Base-by-base conservation (phyloP, 2,113 vertebrate species). In the Neotoma lepida region DNA sequence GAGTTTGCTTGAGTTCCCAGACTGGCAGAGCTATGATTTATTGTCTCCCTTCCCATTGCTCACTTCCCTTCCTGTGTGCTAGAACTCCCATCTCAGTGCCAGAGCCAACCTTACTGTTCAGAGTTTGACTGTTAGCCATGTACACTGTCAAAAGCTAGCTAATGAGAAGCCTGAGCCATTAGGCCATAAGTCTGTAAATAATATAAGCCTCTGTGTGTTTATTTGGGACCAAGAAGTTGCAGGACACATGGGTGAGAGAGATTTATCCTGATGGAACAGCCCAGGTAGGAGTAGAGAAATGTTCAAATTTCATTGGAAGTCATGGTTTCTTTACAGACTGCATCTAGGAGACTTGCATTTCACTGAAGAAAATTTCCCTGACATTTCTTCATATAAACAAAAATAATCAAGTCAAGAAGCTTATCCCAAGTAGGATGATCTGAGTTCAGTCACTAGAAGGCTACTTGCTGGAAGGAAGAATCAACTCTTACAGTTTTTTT, bases 141-240 rank as follows among this genome's bases (percentile, higher is more conserved):
- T 28, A 2, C 8, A 39, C 68, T 95, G 44, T 78, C 41, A 76
- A 73, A 73, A 96, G n/a, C n/a, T n/a, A n/a, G n/a, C n/a, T n/a
- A n/a, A n/a, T n/a, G n/a, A n/a, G n/a, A n/a, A n/a, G n/a, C n/a
- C n/a, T n/a, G n/a, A n/a, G n/a, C n/a, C n/a, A n/a, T n/a, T n/a
- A n/a, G n/a, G n/a, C n/a, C n/a, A n/a, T n/a, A n/a, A n/a, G n/a
- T n/a, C n/a, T n/a, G n/a, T n/a, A n/a, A n/a, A n/a, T n/a, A n/a
- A n/a, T n/a, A n/a, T n/a, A n/a, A n/a, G n/a, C n/a, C n/a, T n/a
- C n/a, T n/a, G n/a, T n/a, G n/a, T n/a, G n/a, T n/a, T n/a, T n/a
- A n/a, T n/a, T n/a, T n/a, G n/a, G n/a, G n/a, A n/a, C n/a, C n/a
- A n/a, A n/a, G n/a, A n/a, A n/a, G n/a, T n/a, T n/a, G n/a, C n/a